A percentile compares a stretch with the other conserved stretches of the same genome.
Evolutionary conservation across 2,113 vertebrate genomes (phyloP).

Genomic region (Prunella himalayana): DNA sequence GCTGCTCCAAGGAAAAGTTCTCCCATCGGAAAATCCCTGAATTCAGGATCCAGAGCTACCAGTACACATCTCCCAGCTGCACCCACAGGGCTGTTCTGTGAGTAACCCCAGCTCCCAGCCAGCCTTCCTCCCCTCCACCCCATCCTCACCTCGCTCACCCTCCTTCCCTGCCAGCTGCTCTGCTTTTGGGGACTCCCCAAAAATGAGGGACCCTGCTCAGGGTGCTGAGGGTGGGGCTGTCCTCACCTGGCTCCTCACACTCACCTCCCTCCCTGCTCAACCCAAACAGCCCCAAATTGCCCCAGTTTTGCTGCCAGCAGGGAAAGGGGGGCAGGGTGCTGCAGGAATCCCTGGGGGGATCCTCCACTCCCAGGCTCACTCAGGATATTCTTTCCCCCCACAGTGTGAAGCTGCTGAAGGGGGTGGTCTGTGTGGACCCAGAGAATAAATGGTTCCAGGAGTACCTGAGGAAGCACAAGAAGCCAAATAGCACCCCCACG

Average conservation of each 20-base stretch:
- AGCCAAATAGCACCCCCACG: fast-evolving
- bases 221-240: fast-evolving
- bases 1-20: neutral
- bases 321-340: neutral
- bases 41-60: fast-evolving
- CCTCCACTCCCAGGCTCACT: fast-evolving
- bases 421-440: neutral
- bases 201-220: fast-evolving
- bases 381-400: neutral
- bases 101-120: neutral
- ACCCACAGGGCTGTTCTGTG: neutral
- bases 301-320: neutral
- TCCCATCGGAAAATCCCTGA: fast-evolving
- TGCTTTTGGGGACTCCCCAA: neutral
- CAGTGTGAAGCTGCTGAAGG: fast-evolving
- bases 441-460: fast-evolving
- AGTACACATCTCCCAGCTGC: fast-evolving
- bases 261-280: neutral
- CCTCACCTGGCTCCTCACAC: neutral
- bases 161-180: neutral
- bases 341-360: fast-evolving
- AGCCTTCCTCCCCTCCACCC: neutral
- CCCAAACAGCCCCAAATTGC: neutral
- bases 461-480: neutral
- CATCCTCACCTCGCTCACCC: fast-evolving